Conservation (phyloP, 35 echinoderm and acorn worm genomes). For the Anneissia japonica region DNA sequence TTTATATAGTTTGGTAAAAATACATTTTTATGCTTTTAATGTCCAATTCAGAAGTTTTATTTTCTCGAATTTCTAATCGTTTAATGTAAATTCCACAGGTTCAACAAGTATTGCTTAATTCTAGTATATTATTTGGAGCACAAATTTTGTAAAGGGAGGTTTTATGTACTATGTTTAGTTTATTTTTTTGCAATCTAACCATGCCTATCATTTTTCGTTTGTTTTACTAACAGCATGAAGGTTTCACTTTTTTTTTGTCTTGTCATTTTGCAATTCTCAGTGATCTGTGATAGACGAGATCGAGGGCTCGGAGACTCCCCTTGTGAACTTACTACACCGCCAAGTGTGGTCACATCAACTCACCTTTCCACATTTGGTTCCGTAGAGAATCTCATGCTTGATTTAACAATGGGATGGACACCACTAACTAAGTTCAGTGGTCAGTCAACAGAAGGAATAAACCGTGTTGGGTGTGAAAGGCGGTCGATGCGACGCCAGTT, state of each 20-base stretch:
- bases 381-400: slow-evolving; percentile 67
- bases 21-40: too few species aligned
- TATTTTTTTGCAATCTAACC: too few species aligned
- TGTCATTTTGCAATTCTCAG: slow-evolving; percentile 26
- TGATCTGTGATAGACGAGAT: slow-evolving; percentile 57
- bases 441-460: neutral
- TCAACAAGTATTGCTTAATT: too few species aligned
- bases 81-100: too few species aligned
- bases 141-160: too few species aligned
- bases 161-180: too few species aligned
- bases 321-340: neutral
- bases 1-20: too few species aligned
- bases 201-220: neutral
- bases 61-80: too few species aligned
- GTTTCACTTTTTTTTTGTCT: neutral
- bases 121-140: too few species aligned
- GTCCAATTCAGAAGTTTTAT: too few species aligned
- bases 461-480: neutral
- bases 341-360: neutral
- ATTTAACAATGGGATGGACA: slow-evolving; percentile 50
- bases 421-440: neutral
- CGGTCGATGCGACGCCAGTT: too few species aligned
- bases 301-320: slow-evolving; percentile 22
- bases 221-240: neutral
- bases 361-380: slow-evolving; percentile 46